Conservation (phyloP, 1,140 invertebrate genomes). For the Anastatus disparis region DNA sequence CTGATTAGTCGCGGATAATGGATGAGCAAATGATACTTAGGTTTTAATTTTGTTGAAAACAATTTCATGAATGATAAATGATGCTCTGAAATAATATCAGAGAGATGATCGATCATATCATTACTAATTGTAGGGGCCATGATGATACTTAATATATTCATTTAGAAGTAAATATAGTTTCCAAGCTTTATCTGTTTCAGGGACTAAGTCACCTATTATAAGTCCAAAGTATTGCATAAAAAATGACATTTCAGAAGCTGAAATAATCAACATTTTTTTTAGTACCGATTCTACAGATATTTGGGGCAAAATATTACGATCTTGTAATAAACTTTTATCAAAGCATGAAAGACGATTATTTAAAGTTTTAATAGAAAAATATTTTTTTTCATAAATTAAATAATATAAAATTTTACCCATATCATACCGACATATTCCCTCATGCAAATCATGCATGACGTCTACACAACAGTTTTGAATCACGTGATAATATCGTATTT, state of each 20-base stretch:
- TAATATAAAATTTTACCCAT: too few species aligned
- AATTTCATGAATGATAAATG: slow-evolving; percentile 27
- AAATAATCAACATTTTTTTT: slow-evolving; percentile 40
- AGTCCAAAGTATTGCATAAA: slow-evolving; percentile 38
- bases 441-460: too few species aligned
- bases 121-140: background rate
- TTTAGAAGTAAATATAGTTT: slow-evolving; percentile 22
- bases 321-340: slow-evolving; percentile 24
- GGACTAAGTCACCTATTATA: slow-evolving; percentile 40
- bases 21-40: slow-evolving; percentile 28
- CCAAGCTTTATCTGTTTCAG: slow-evolving; percentile 12
- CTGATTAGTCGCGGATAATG: slow-evolving; percentile 36
- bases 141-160: slow-evolving; percentile 25
- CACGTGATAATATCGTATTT: too few species aligned
- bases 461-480: too few species aligned
- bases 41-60: slow-evolving; percentile 20
- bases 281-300: background rate
- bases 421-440: too few species aligned
- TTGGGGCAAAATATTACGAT: slow-evolving; percentile 15
- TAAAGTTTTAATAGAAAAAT: slow-evolving; percentile 37
- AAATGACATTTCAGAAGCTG: slow-evolving; percentile 42
- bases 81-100: slow-evolving; percentile 1
- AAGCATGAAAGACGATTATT: slow-evolving; percentile 39
- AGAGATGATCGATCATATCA: background rate
- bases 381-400: too few species aligned